phyloP scores from a whole-genome alignment of 2,113 vertebrate genomes.

The Galemys pyrenaicus region DNA sequence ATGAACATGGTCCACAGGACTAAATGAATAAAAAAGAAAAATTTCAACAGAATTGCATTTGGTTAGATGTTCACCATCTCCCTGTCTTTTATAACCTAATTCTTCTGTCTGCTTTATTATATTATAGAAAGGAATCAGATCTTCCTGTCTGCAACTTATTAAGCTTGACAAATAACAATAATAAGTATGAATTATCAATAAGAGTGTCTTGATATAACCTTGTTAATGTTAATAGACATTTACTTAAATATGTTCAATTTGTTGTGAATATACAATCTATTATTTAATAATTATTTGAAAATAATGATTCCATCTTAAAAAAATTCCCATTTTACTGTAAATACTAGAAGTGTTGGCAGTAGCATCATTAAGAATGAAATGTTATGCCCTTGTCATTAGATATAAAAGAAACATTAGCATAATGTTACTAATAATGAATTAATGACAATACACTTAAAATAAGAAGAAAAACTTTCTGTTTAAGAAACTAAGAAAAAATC shows the following conservation, averaged over 20 bases:
- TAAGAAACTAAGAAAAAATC: constrained; percentile 48
- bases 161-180: constrained; percentile 57
- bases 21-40: constrained; percentile 70
- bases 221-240: constrained; percentile 65
- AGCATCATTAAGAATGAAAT: constrained; percentile 39
- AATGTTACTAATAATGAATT: constrained; percentile 26
- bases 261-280: neutral
- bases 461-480: neutral
- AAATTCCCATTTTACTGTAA: constrained; percentile 43
- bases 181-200: constrained; percentile 59
- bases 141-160: constrained; percentile 69
- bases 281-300: constrained; percentile 60
- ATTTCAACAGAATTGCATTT: constrained; percentile 66
- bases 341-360: constrained; percentile 25
- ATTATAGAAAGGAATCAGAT: constrained; percentile 69
- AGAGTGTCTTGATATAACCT: constrained; percentile 32
- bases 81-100: constrained; percentile 77
- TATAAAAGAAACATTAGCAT: constrained; percentile 29
- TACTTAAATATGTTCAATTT: constrained; percentile 66
- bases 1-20: constrained; percentile 40
- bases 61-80: constrained; percentile 53
- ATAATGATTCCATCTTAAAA: constrained; percentile 11
- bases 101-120: constrained; percentile 73
- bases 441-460: neutral
- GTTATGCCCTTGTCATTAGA: neutral